Conservation (phyloP, 2,888 invertebrate species). For the Neoascia interrupta region DNA sequence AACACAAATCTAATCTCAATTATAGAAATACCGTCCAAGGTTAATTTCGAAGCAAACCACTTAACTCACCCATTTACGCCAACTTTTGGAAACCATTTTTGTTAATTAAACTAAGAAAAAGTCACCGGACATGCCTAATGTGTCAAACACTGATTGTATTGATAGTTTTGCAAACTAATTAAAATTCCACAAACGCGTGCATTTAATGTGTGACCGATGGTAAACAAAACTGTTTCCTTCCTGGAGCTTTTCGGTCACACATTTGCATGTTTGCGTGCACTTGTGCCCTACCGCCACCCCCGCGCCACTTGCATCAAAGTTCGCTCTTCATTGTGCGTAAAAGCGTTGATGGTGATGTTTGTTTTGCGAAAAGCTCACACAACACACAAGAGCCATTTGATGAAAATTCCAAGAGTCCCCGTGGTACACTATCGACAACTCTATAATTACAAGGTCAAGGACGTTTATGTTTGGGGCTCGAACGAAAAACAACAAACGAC, state of each 20-base stretch:
- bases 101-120: neutral
- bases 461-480: slow-evolving; percentile 54
- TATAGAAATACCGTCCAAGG: neutral
- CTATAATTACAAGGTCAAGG: slow-evolving; percentile 51
- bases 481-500: slow-evolving; percentile 14
- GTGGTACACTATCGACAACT: neutral
- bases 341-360: slow-evolving; percentile 1
- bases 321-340: slow-evolving; percentile 1
- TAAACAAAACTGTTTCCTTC: slow-evolving; percentile 45
- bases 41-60: neutral
- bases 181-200: neutral
- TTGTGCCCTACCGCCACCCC: neutral
- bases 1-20: slow-evolving; percentile 9
- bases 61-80: slow-evolving; percentile 30
- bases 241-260: slow-evolving; percentile 27
- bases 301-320: neutral
- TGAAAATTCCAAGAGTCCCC: slow-evolving; percentile 7
- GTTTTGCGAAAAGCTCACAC: slow-evolving; percentile 18
- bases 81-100: slow-evolving; percentile 13
- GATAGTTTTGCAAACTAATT: neutral
- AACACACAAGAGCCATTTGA: neutral
- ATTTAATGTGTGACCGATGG: neutral
- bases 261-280: slow-evolving; percentile 21
- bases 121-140: neutral
- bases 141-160: no score